Evolutionary conservation across 1,140 invertebrate genomes (phyloP).

Genomic region (Rhopalosiphum maidis): DNA sequence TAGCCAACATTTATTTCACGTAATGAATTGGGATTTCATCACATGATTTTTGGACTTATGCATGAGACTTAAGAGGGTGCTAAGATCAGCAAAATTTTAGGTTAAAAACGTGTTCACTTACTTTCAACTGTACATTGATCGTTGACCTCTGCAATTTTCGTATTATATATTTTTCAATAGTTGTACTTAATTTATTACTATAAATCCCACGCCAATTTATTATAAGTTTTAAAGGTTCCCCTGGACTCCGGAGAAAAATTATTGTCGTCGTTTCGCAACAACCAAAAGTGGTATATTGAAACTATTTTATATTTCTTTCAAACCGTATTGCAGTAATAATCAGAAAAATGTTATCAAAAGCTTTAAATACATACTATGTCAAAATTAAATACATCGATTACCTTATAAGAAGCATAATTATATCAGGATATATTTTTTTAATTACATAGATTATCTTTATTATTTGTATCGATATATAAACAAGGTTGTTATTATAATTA

Average conservation of each 20-base stretch:
- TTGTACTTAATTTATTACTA: background rate
- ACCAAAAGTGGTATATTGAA: background rate
- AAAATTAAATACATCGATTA: too few species aligned
- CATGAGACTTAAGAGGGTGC: background rate
- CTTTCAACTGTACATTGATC: background rate
- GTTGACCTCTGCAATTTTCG: background rate
- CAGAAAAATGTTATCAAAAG: background rate
- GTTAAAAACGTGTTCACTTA: background rate
- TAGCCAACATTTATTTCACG: background rate
- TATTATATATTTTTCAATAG: constrained; percentile 3
- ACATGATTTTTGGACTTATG: background rate
- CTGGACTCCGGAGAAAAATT: background rate
- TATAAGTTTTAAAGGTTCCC: background rate
- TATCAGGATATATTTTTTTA: too few species aligned
- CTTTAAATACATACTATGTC: background rate
- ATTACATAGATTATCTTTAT: too few species aligned
- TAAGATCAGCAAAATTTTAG: background rate
- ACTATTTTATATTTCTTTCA: background rate
- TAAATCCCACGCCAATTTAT: background rate
- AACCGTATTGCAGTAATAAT: background rate
- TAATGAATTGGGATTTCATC: background rate
- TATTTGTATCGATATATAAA: too few species aligned
- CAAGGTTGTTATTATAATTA: too few species aligned
- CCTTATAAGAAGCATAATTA: too few species aligned
- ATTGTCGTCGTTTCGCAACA: background rate